Evolutionary conservation across 2,797 vertebrate genomes (phyloP), one percentile per base, ranked within the genome.

Genomic region (Anabacerthia variegaticeps): DNA sequence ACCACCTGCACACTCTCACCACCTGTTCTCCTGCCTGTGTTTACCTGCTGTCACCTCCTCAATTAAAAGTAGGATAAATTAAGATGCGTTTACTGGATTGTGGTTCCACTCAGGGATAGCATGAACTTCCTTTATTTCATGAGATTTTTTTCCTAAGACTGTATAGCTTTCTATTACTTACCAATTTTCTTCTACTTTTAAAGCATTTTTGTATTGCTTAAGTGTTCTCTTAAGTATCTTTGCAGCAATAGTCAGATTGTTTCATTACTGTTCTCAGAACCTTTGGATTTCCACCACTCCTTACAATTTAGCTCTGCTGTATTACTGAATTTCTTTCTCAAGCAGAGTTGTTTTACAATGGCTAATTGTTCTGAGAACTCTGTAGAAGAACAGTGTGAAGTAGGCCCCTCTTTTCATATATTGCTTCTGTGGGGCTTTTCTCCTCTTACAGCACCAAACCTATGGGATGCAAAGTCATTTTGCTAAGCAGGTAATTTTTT

Each of bases 21-120:
- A 88, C 74, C 73, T 93, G 61, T 52, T 78, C 75, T 66, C 28
- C 23, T 71, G 48, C 54, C 27, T 55, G 7, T 80, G 1, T 93
- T 93, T 80, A 34, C 73, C 49, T 88, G 15, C 83, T 74, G 48
- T 80, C 86, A 88, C 68, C 44, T 90, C 58, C 73, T 93, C 43
- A 24, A 28, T n/a, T 49, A 30, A 37, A 91, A 78, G 23, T 0
- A 65, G 76, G 34, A 63, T 84, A 61, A 92, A 90, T 93, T 75
- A 78, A 75, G 54, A 39, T 78, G 32, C 10, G 78, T 85, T 80
- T 63, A 75, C 51, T 69, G 26, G 55, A n/a, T 73, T 1, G 3
- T 58, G 36, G 24, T 76, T 91, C 39, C 21, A 28, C 55, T 78
- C 44, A 61, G 23, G 85, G 93, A 54, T 24, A 67, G 15, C 46